phyloP scores from a whole-genome alignment of 2,113 vertebrate species.

The Stictonetta naevosa region DNA sequence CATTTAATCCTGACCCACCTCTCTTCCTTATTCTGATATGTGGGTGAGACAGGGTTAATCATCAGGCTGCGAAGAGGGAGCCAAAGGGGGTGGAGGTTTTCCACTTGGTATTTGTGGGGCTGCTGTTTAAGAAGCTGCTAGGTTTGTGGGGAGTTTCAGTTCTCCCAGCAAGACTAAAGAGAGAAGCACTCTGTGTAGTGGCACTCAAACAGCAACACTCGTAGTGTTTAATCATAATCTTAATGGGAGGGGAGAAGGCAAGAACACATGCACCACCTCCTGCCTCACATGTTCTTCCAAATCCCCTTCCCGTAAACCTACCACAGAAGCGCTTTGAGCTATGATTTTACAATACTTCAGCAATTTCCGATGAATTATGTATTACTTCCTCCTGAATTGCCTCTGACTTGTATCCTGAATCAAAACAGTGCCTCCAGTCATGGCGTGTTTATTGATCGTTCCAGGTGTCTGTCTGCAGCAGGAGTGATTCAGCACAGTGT shows the following conservation, averaged over 20 bases:
- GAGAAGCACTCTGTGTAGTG: background rate
- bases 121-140: background rate
- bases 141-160: background rate
- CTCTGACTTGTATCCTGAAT: background rate
- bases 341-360: background rate
- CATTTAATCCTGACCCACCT: background rate
- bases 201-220: background rate
- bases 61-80: background rate
- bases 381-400: background rate
- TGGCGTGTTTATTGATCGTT: background rate
- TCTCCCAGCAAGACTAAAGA: background rate
- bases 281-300: background rate
- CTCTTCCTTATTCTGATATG: background rate
- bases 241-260: background rate
- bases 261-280: background rate
- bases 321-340: background rate
- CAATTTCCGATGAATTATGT: accelerated
- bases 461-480: background rate
- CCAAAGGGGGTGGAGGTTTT: background rate
- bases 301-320: background rate
- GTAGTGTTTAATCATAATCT: background rate
- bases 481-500: background rate
- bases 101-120: background rate
- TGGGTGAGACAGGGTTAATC: background rate
- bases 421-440: background rate